These are phyloP conservation scores for Drosophila setosimentum DNA, from an alignment of 2,888 invertebrate genomes.

Conservation along the genomic window DNA sequence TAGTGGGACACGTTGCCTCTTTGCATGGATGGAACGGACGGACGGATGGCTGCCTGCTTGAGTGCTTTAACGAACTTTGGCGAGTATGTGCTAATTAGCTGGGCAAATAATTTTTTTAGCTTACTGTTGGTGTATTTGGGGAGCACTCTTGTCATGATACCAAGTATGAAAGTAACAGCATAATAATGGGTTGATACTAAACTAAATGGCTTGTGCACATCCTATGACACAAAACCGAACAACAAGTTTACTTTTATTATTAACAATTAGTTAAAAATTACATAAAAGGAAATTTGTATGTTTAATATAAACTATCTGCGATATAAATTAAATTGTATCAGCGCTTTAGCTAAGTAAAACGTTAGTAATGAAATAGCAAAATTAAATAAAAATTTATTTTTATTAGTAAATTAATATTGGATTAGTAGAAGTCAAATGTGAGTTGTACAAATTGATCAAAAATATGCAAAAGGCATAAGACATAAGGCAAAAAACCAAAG, in stretches of 20 bases:
- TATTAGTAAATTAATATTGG: background rate
- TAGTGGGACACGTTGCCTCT: slow-evolving; percentile 38
- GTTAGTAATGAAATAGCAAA: background rate
- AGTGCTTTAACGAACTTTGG: slow-evolving; percentile 50
- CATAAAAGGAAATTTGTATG: background rate
- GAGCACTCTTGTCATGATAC: slow-evolving; percentile 6
- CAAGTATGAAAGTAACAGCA: slow-evolving; percentile 6
- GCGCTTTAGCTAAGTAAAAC: background rate
- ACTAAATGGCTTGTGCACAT: background rate
- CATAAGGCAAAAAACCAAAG: too few relatives aligned
- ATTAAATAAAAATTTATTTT: background rate
- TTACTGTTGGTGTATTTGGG: slow-evolving; percentile 12
- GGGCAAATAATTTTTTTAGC: slow-evolving; percentile 33
- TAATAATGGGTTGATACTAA: slow-evolving; percentile 11
- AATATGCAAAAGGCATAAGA: background rate
- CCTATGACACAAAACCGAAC: background rate
- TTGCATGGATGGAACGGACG: slow-evolving; percentile 19
- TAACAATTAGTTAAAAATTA: background rate
- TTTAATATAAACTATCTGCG: background rate
- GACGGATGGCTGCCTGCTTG: slow-evolving; percentile 30
- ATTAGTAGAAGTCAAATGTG: background rate
- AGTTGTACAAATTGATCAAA: background rate
- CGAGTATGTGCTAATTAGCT: slow-evolving; percentile 53
- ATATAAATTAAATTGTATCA: background rate
- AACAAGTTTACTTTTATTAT: background rate